These are phyloP conservation scores for Latrodectus hesperus DNA, from an alignment of 2,888 invertebrate genomes.

Conservation along the genomic window DNA sequence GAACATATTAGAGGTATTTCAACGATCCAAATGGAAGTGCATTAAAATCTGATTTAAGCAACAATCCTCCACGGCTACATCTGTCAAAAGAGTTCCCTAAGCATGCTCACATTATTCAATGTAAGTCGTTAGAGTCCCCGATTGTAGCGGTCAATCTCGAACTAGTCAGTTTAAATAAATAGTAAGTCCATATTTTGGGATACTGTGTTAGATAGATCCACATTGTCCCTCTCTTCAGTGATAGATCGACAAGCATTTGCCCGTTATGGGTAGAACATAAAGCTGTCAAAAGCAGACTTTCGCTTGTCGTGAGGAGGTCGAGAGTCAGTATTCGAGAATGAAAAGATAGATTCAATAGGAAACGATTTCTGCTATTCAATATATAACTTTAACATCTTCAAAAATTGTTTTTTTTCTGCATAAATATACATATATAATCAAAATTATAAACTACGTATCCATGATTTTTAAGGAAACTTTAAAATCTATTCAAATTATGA, in stretches of 20 bases:
- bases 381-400: constrained; percentile 14
- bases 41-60: constrained; percentile 5
- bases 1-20: background rate
- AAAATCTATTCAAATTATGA: too few relatives aligned
- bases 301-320: constrained; percentile 20
- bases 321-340: constrained; percentile 56
- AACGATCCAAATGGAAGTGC: constrained; percentile 3
- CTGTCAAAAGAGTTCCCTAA: background rate
- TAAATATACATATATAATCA: constrained; percentile 45
- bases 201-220: constrained; percentile 38
- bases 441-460: too few relatives aligned
- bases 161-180: constrained; percentile 39
- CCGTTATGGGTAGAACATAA: constrained; percentile 62
- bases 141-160: constrained; percentile 22
- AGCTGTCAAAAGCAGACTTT: constrained; percentile 59
- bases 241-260: constrained; percentile 56
- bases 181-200: constrained; percentile 23
- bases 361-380: constrained; percentile 60
- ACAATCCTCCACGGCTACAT: background rate
- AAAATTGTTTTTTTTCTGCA: constrained; percentile 20
- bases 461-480: too few relatives aligned
- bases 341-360: constrained; percentile 46
- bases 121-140: background rate
- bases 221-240: constrained; percentile 43
- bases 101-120: background rate